Conservation (phyloP, 2,797 vertebrate species). For the Novumbra hubbsi region DNA sequence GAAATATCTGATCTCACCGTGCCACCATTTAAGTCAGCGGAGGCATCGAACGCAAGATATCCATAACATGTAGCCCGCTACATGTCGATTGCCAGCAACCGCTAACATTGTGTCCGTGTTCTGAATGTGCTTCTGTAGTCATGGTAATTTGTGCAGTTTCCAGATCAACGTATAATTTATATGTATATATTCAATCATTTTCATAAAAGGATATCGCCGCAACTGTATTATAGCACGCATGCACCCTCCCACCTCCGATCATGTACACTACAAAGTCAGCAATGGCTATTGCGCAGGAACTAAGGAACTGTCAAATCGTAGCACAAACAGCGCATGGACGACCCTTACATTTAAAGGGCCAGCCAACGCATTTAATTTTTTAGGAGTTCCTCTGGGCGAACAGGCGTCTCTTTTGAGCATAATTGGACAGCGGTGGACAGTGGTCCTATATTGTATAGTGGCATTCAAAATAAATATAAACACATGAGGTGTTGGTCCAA, state of each 20-base stretch:
- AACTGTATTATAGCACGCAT: slow-evolving; percentile 9
- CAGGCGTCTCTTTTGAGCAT: background rate
- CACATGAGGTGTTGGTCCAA: too few relatives aligned
- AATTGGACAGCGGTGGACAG: background rate
- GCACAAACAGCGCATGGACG: slow-evolving; percentile 27
- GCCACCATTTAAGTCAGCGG: slow-evolving; percentile 41
- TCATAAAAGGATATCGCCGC: slow-evolving; percentile 1
- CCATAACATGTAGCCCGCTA: slow-evolving; percentile 43
- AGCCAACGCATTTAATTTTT: slow-evolving; percentile 1
- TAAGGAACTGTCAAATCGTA: slow-evolving; percentile 45
- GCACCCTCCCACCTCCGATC: slow-evolving; percentile 25
- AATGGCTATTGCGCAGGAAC: slow-evolving; percentile 38
- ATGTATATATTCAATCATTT: background rate
- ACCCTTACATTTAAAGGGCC: slow-evolving; percentile 45
- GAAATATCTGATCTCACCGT: slow-evolving; percentile 25
- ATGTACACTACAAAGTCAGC: slow-evolving; percentile 27
- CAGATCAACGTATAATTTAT: background rate
- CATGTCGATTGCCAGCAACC: slow-evolving; percentile 35
- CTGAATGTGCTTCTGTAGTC: slow-evolving; percentile 2
- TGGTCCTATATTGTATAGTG: too few relatives aligned
- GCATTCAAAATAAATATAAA: too few relatives aligned
- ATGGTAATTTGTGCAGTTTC: background rate
- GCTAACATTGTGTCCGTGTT: slow-evolving; percentile 33
- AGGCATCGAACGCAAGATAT: slow-evolving; percentile 40
- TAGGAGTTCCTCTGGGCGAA: background rate